phyloP scores from a whole-genome alignment of 2,797 vertebrate species.

The Chromobotia macracanthus region DNA sequence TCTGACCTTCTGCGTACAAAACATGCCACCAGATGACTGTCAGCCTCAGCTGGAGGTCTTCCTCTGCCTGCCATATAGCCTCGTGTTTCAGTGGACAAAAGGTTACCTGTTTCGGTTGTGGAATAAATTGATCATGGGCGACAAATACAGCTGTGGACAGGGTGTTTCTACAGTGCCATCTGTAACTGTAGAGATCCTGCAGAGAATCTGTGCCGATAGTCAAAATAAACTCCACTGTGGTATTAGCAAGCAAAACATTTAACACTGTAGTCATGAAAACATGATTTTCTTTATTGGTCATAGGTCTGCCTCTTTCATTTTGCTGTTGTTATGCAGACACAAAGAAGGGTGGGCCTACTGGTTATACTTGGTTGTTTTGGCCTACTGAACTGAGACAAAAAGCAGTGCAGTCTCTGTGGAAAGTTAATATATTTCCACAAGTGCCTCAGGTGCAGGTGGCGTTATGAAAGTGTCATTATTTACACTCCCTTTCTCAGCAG shows the following conservation, averaged over 20 bases:
- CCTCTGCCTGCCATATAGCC: slow-evolving; percentile 24
- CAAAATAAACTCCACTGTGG: not conserved
- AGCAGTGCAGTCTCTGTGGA: slow-evolving; percentile 20
- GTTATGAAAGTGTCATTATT: slow-evolving; percentile 54
- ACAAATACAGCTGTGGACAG: not conserved
- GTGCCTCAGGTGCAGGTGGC: slow-evolving; percentile 36
- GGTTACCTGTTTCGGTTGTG: not conserved
- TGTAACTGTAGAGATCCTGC: not conserved
- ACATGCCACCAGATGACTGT: slow-evolving; percentile 35
- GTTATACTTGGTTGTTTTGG: slow-evolving; percentile 11
- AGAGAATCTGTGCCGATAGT: not conserved
- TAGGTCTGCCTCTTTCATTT: not conserved
- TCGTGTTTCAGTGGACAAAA: not conserved
- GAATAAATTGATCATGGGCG: not conserved
- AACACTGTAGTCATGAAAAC: no score
- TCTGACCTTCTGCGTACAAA: slow-evolving; percentile 24
- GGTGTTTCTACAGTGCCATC: not conserved
- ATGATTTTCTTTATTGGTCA: no score
- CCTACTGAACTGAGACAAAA: slow-evolving; percentile 39
- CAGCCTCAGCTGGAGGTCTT: slow-evolving; percentile 25
- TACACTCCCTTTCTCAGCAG: slow-evolving; percentile 41
- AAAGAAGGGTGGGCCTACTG: not conserved
- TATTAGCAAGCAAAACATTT: not conserved
- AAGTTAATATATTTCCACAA: slow-evolving; percentile 49
- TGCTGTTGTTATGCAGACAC: not conserved